Evolutionary conservation across 2,797 vertebrate genomes (phyloP), one percentile per base, ranked within the genome.

Genomic region (Rhinatrema bivittatum): DNA sequence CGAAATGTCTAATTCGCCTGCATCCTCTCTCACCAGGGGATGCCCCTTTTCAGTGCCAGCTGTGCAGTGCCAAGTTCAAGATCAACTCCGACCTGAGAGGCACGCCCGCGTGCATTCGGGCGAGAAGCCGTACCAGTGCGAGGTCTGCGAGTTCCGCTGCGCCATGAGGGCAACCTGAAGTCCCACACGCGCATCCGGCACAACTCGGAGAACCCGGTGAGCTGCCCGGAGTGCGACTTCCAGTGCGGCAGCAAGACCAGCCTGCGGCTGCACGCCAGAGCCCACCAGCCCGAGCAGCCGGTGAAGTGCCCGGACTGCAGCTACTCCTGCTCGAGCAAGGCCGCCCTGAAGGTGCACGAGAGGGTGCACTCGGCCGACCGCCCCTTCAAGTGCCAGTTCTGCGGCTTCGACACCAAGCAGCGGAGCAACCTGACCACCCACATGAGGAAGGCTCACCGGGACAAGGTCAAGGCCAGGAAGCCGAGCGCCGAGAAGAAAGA

Each of bases 91-190:
- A 99, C 79, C 81, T 99, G 71, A 98, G 75, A 73, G 96, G 31
- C 96, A 99, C 79, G 61, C 90, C 64, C 88, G 91, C 7, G 91
- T 97, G 41, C 96, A 99, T 82, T 97, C 95, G 0, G 95, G 95
- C 5, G 96, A 99, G 62, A 99, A 98, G 48, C 96, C 95, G 0
- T 99, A 92, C 80, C 89, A 94, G 25, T 99, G 96, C 27, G 91
- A 95, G 46, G 94, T 91, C 33, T 98, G 95, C 4, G 87, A 93
- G 1, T 94, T 98, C 53, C 87, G 92, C 60, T 98, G 96, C 20
- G 93, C 96, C 70, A 99, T 99, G 93, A 99, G 31, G 93, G 94
- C 25, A 99, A 99, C 79, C 69, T 99, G 16, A 98, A 98, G 36
- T 98, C 94, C 0, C 96, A 99, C 71, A 48, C 94, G 28, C 89